Conservation (phyloP, 92 coral and sea anemone genomes). For the Isaurus tuberculatus region DNA sequence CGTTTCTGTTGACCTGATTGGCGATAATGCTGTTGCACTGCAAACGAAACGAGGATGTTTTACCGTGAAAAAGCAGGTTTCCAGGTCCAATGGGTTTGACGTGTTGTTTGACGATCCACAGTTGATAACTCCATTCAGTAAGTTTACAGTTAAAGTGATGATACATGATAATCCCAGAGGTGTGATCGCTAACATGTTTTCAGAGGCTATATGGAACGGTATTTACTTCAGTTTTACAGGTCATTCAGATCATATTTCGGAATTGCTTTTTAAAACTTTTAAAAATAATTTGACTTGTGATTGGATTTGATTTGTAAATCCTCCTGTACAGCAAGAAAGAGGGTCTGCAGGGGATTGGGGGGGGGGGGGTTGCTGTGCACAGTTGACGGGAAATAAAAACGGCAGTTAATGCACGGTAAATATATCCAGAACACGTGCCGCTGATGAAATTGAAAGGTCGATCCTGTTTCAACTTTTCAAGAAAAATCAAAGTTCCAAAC, state of each 20-base stretch:
- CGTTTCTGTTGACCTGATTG: background rate
- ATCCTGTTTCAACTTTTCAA: no score
- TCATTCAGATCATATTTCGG: conserved; percentile 1
- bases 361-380: no score
- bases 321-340: no score
- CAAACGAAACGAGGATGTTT: background rate
- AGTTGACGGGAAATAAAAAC: no score
- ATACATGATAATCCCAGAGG: background rate
- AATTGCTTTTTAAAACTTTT: background rate
- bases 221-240: background rate
- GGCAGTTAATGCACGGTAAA: no score
- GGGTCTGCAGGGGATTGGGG: no score
- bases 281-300: no score
- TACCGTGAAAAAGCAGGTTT: background rate
- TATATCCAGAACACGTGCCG: no score
- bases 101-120: conserved; percentile 15
- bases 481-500: no score
- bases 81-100: background rate
- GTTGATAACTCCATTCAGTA: background rate
- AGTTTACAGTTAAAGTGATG: background rate
- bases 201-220: background rate
- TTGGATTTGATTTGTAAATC: no score
- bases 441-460: no score
- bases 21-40: background rate
- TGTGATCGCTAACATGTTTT: background rate